A percentile compares a stretch with the other conserved stretches of the same genome.
phyloP scores from a whole-genome alignment of 1,140 invertebrate genomes.

The Pachyrhynchus sulphureomaculatus region DNA sequence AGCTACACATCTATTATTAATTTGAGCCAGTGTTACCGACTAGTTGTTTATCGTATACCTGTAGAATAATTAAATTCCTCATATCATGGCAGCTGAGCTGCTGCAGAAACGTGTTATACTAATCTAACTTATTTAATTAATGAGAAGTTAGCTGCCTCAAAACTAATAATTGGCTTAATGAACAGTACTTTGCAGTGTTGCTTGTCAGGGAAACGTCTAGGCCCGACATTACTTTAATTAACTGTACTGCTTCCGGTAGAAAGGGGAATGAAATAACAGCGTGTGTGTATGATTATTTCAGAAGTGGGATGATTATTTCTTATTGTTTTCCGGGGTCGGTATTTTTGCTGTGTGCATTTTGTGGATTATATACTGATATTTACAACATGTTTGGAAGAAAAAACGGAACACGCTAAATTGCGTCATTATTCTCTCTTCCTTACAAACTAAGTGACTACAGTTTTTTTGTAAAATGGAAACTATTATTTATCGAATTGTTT shows the following conservation, averaged over 20 bases:
- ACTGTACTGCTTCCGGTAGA: constrained; percentile 3
- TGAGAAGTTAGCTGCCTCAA: constrained; percentile 33
- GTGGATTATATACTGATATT: no score
- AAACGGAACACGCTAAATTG: no score
- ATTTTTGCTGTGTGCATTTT: no score
- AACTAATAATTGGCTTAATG: constrained; percentile 41
- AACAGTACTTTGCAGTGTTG: constrained; percentile 28
- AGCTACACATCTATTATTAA: constrained; percentile 1
- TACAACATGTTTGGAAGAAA: no score
- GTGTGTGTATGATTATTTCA: background rate
- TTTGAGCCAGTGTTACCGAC: background rate
- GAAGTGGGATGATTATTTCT: background rate
- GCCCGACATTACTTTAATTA: constrained; percentile 19
- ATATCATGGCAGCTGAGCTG: constrained; percentile 6
- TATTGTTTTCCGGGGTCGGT: no score
- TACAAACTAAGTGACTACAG: no score
- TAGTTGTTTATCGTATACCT: constrained; percentile 10
- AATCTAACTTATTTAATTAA: constrained; percentile 36
- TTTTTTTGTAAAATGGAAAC: no score
- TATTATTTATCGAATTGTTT: no score
- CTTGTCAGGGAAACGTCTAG: constrained; percentile 21
- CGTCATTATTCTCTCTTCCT: no score
- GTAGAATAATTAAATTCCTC: constrained; percentile 9
- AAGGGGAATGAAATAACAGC: no score
- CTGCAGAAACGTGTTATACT: constrained; percentile 24